Evolutionary conservation across 1,140 invertebrate species (phyloP), one percentile per base, ranked within the genome.

Genomic region (Ladona fulva): DNA sequence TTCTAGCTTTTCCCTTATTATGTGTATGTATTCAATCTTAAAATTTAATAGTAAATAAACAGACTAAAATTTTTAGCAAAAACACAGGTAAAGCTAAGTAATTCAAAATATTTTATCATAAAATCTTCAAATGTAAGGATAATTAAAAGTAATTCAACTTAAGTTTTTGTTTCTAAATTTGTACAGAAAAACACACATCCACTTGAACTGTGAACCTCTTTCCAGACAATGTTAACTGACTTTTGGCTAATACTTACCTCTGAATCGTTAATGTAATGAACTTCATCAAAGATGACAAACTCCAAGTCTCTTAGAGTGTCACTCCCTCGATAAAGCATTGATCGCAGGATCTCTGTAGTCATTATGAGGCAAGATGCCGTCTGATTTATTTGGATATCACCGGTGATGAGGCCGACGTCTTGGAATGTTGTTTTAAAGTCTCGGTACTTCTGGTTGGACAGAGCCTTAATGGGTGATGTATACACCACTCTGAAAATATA

Each of bases 251-350:
- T 37, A 83, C 83, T 83, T 84, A 94, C 93, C 86, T 99, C 97
- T 76, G 92, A 90, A 87, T 99, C 95, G 85, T 99, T 99, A 75
- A 99, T 96, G 83, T 99, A 99, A 85, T 99, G 98, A 25, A 99
- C 97, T 88, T 99, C 98, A 86, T 99, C 98, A 85, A 99, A 99
- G 81, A 99, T 97, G 3, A 99, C 98, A 89, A 96, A 99, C 84
- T 99, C 97, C 74, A 99, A 87, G 86, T 99, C 97, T 77, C 96
- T 88, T 3, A 98, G 93, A 77, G 97, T 92, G 83, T 99, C 96
- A 77, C 95, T 96, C 75, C 95, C 96, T 83, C 95, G 95, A 83
- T 98, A 99, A 0, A 99, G 84, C 97, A 99, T 99, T 0, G 95
- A 97, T 79, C 96, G 90, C 19, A 99, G 86, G 83, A 99, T 99